Base-by-base conservation (phyloP, 2,113 vertebrate species). In the Seriola quinqueradiata region DNA sequence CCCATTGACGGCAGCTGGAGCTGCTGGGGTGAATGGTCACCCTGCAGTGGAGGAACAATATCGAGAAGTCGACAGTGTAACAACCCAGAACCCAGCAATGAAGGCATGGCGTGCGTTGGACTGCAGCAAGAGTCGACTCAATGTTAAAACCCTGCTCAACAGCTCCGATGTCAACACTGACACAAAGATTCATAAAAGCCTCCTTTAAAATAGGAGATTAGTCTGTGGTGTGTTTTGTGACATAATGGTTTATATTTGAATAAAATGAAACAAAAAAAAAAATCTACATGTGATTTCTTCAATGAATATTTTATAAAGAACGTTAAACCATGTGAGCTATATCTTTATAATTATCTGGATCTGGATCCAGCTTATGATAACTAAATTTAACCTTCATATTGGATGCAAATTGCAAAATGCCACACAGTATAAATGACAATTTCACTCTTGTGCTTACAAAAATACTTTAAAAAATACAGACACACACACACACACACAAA, bases 11-110 rank as follows among this genome's bases (percentile, higher is more conserved):
- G 97, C 54, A 95, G 77, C 64, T 99, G 97, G 98, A 97, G 90
- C 57, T 99, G 98, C 91, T 99, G 97, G 98, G 94, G 96, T 14
- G 76, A 85, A 5, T 99, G 97, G 97, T 96, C 97, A 1, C 44
- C 93, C 0, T 97, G 97, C 82, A 94, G 90, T 1, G 91, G 91
- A 52, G 81, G 88, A 25, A 93, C 75, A 3, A 96, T 84, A 86
- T 94, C 79, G 0, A 96, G 97, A 58, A 96, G 88, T 34, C 94
- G 97, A 6, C 93, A 94, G 83, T 99, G 98, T 83, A 94, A 93
- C 92, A 97, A 97, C 84, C 98, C 98, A 6, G 32, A 84, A 0
- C 96, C 96, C 0, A 91, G 90, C 21, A 90, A 80, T 0, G 95
- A 94, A 1, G 97, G 97, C 42, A 81, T 85, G 3, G 1, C 81